Evolutionary conservation across 2,797 vertebrate genomes (phyloP), one percentile per base, ranked within the genome.

Genomic region (Chromis chromis): DNA sequence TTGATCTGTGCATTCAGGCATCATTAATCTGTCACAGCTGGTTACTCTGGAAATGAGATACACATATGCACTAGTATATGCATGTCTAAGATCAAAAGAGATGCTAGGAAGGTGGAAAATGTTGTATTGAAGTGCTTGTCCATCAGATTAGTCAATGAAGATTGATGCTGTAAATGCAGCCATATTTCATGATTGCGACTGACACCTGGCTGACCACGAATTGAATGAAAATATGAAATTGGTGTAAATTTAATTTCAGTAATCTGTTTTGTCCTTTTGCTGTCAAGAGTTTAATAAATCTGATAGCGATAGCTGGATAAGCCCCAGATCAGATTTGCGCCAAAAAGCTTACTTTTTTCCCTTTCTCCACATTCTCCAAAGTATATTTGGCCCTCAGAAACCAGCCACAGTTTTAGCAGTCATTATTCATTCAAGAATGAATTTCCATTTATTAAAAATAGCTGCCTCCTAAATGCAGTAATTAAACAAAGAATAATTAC

Each of bases 401-500:
- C 11, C 46, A 48, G 46, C 21, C 46, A 48, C n/a, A 49, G 46
- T 40, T 72, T 11, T 22, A 40, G 31, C 22, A 9, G 27, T 65
- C 3, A 19, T 28, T 11, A 25, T 27, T 61, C 13, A 31, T 56
- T 44, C 46, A 8, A 59, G n/a, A 16, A 9, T 56, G 21, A 7
- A 52, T 74, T 80, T 65, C 1, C 4, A 22, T 60, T 55, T 53
- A 67, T 36, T 16, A 52, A 9, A 59, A 59, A 63, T 52, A 49
- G 17, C 10, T 16, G 2, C 39, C 21, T 64, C 50, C 31, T 12
- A 46, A 70, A 81, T 33, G 31, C 40, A 14, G 49, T 46, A 46
- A 70, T 68, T 59, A 74, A 71, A 61, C 17, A 54, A 69, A 44
- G 9, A 64, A 63, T 56, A 63, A 74, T 72, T 65, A 48, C 33